Evolutionary conservation across 2,888 invertebrate species (phyloP), one percentile per base, ranked within the genome.

Genomic region (Oxystoma pomonae): DNA sequence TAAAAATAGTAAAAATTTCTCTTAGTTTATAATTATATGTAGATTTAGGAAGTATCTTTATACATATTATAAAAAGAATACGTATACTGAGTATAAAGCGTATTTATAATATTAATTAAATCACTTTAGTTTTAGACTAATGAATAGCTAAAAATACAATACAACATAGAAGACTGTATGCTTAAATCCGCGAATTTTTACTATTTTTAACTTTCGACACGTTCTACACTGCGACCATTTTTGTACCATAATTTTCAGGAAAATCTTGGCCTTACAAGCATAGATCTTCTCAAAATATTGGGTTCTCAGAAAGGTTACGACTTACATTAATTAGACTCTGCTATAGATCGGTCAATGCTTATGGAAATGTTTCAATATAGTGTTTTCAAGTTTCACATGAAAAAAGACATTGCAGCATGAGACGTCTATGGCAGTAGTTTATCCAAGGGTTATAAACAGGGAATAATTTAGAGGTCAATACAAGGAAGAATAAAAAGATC

Each of bases 141-240:
- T 65, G 65, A 50, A 70, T 64, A 68, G 70, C 68, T 70, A 72
- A 68, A 72, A 72, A 70, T 73, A 73, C 69, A 72, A 75, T 75
- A 76, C 74, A 74, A 72, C 71, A 75, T 76, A 78, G 77, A 78
- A 78, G 78, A 78, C 78, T 78, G 78, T 77, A 76, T 74, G 74
- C 74, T 75, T 76, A 72, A 58, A 62, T 64, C 68, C 64, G 59
- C 65, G 71, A 69, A 70, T 72, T 69, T 72, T 73, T 73, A 73
- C 76, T 74, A 75, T 74, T 75, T 75, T 75, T 73, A 62, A 35
- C 35, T 35, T 35, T 35, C 12, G 35, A 35, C 35, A 12, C 12
- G 35, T 35, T 35, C 35, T 35, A 7, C 3, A 35, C 12, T n/a
- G n/a, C 35, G 35, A 35, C 35, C 35, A 35, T 35, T 35, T 35